These are phyloP conservation scores for Pelecanus crispus DNA, from an alignment of 2,113 vertebrate species.

Conservation along the genomic window DNA sequence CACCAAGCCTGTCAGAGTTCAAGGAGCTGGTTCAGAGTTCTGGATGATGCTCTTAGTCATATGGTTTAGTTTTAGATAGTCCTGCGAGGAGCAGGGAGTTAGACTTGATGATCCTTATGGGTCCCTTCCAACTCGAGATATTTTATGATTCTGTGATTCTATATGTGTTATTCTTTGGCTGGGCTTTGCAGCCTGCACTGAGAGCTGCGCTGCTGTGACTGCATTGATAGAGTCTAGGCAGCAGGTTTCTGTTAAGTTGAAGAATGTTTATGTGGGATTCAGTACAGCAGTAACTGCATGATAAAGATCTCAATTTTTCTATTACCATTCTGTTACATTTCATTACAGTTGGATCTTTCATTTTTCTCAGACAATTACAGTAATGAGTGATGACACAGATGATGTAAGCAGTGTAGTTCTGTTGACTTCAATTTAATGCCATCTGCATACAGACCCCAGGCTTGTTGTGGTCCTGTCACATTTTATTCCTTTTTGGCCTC, in stretches of 20 bases:
- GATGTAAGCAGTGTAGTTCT: background rate
- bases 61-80: background rate
- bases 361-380: constrained; percentile 10
- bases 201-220: background rate
- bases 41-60: background rate
- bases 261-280: background rate
- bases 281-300: background rate
- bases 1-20: background rate
- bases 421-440: background rate
- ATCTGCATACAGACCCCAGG: background rate
- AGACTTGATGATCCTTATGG: background rate
- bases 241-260: background rate
- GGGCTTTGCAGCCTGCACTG: background rate
- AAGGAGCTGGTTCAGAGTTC: no score
- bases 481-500: background rate
- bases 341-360: background rate
- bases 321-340: background rate
- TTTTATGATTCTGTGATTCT: background rate
- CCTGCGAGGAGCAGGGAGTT: background rate
- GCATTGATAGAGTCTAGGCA: background rate
- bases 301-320: background rate
- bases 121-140: background rate
- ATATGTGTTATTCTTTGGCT: background rate
- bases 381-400: background rate
- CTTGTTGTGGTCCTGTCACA: background rate